Percentiles rank a stretch among this genome's conserved stretches.
These are phyloP conservation scores for Luehdorfia chinensis DNA, from an alignment of 1,140 invertebrate species.

Conservation along the genomic window DNA sequence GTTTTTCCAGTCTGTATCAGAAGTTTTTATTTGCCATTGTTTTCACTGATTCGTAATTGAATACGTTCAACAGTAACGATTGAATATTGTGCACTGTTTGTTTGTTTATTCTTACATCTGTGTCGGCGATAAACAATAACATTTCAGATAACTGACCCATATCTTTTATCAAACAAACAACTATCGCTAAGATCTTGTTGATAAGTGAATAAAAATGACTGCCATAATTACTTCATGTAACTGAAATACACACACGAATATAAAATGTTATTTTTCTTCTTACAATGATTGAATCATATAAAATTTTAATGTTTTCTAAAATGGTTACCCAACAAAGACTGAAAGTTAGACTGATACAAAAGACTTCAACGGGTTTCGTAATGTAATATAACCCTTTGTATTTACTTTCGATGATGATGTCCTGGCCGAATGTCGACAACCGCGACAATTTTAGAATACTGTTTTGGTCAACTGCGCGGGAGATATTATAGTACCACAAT, in stretches of 20 bases:
- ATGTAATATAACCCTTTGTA: too few relatives aligned
- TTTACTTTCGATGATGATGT: too few relatives aligned
- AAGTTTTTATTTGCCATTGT: constrained; percentile 12
- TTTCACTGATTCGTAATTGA: constrained; percentile 6
- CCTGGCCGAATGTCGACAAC: too few relatives aligned
- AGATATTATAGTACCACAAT: too few relatives aligned
- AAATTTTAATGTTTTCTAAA: too few relatives aligned
- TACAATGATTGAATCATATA: too few relatives aligned
- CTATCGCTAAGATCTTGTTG: not conserved
- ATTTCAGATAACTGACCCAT: constrained; percentile 3
- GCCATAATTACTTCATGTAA: too few relatives aligned
- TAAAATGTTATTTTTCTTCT: too few relatives aligned
- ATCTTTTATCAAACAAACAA: constrained; percentile 2
- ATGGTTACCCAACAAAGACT: too few relatives aligned
- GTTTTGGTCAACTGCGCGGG: too few relatives aligned
- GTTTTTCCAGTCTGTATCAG: constrained; percentile 1
- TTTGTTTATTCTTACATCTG: constrained; percentile 10
- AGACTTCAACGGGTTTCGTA: constrained; percentile 31
- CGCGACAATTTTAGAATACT: too few relatives aligned
- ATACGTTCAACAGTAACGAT: constrained; percentile 1
- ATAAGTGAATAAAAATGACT: too few relatives aligned
- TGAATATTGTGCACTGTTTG: constrained; percentile 7
- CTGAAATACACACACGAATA: not conserved
- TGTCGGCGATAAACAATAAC: constrained; percentile 11
- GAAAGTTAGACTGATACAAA: constrained; percentile 20